Base-by-base conservation (phyloP, 1,140 invertebrate genomes). In the Nixonia krombeini region DNA sequence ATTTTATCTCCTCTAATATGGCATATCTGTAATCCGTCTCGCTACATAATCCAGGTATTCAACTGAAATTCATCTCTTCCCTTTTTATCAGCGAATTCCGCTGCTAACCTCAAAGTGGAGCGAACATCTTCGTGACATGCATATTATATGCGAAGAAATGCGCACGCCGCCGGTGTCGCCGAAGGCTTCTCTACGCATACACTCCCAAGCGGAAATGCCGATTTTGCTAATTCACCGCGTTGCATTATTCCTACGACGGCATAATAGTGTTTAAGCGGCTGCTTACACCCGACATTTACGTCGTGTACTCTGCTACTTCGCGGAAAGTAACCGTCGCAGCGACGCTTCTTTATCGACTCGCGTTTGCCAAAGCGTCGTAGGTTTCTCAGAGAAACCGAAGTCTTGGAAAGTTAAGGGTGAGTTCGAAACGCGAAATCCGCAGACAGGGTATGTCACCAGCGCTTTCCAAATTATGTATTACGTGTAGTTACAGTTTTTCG, bases 41-140 rank as follows among this genome's bases (percentile, higher is more conserved):
- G 50, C 35, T 41, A 64, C 63, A 51, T 70, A 73, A 73, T 70
- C 63, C 62, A 47, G 40, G 58, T 56, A 62, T 70, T 73, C 66
- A 70, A 62, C 53, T 44, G 67, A 66, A 66, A 66, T 55, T 55
- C 63, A 55, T 59, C 49, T 59, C 40, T 35, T 45, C 50, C 38
- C 45, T 59, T 59, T 66, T 66, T 66, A 59, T 66, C 49, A 66
- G 49, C 40, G 40, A 59, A 66, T 55, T 55, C 21, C 50, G 25
- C 31, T 44, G 25, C 35, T 50, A 58, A 52, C 40, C 21, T 55
- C 50, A 44, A 59, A 59, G 50, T 59, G 35, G 64, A 61, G 40
- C 46, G 64, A 68, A 68, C 52, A 68, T 61, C 57, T 57, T 53
- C 65, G 65, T 68, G 65, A 68, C 57, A 52, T 56, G 65, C 65